A percentile compares a stretch with the other conserved stretches of the same genome.
Evolutionary conservation across 2,888 invertebrate genomes (phyloP).

Genomic region (Aleiodes alternator): DNA sequence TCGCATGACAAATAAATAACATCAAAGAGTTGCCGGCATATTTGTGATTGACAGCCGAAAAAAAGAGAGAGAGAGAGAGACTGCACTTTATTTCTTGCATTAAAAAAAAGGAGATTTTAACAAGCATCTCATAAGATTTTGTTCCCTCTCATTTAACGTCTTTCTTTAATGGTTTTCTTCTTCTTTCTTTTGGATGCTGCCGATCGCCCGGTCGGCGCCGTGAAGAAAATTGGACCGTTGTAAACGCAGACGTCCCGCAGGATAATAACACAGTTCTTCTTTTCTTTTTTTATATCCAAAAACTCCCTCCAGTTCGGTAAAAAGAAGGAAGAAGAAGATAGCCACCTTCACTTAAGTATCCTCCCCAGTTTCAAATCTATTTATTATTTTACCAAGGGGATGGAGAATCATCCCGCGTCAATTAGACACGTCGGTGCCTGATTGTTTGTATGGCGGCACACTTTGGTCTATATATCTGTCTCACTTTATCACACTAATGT

Average conservation of each 20-base stretch:
- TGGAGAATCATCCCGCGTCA: slow-evolving; percentile 52
- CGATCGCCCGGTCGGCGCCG: slow-evolving; percentile 53
- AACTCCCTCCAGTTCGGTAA: not conserved
- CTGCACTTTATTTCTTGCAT: too few relatives aligned
- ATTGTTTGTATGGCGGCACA: slow-evolving; percentile 68
- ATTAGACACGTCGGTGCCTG: slow-evolving; percentile 56
- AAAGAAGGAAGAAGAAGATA: slow-evolving; percentile 1
- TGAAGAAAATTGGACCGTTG: slow-evolving; percentile 47
- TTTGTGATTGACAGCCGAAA: slow-evolving; percentile 9
- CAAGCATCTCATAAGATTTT: slow-evolving; percentile 5
- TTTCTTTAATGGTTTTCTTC: not conserved
- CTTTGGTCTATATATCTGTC: slow-evolving; percentile 50
- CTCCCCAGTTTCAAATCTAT: slow-evolving; percentile 49
- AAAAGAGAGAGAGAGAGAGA: not conserved
- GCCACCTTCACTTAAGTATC: slow-evolving; percentile 44
- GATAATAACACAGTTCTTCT: slow-evolving; percentile 48
- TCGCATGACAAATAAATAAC: slow-evolving; percentile 30
- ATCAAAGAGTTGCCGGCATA: slow-evolving; percentile 25
- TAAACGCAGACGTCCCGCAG: slow-evolving; percentile 37
- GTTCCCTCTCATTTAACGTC: slow-evolving; percentile 1
- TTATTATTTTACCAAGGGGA: slow-evolving; percentile 50
- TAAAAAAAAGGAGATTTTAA: not conserved
- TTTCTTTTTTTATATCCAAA: slow-evolving; percentile 35
- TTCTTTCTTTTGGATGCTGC: slow-evolving; percentile 24
- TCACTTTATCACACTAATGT: slow-evolving; percentile 5